Base-by-base conservation (phyloP, 2,797 vertebrate genomes). In the Myotis planiceps region DNA sequence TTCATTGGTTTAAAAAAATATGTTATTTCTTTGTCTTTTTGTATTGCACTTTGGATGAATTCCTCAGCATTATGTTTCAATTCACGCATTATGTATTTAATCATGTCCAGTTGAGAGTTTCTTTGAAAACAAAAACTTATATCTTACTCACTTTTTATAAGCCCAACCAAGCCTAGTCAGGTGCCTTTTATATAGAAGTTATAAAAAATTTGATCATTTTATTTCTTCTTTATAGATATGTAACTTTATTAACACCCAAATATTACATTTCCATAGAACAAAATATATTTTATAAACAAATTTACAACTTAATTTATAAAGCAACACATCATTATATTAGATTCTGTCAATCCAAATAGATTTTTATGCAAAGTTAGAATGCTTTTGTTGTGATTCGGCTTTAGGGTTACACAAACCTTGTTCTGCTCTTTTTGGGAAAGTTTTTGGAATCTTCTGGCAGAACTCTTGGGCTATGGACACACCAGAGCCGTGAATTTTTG, bases 301-400 rank as follows among this genome's bases (percentile, higher is more conserved):
- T 66, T 76, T 76, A 5, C 45, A 92, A 69, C n/a, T 79, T 92
- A 90, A 69, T 27, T 92, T 94, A 86, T 79, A 92, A 88, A 81
- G 27, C 16, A 82, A 34, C 27, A 69, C 14, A 81, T 71, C 39
- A 37, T 60, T 83, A 34, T 32, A 83, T 68, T 60, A 58, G 2
- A 79, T n/a, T 87, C 27, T 87, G 9, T 82, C 9, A 37, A 88
- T 23, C 76, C 21, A 88, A 81, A 51, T 8, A 80, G 27, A 90
- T 49, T 88, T 92, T 72, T 88, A 69, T 58, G 29, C 25, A 66
- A 83, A 90, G 34, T 66, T 76, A 29, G 34, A 85, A 76, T 78
- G 58, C 45, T 76, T 89, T 66, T 53, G 5, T 58, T 91, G 58
- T 82, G 58, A 76, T 55, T 75, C 13, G 25, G 23, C 37, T 85